Conservation (phyloP, 2,888 invertebrate species). For the Meteorus cinctellus region DNA sequence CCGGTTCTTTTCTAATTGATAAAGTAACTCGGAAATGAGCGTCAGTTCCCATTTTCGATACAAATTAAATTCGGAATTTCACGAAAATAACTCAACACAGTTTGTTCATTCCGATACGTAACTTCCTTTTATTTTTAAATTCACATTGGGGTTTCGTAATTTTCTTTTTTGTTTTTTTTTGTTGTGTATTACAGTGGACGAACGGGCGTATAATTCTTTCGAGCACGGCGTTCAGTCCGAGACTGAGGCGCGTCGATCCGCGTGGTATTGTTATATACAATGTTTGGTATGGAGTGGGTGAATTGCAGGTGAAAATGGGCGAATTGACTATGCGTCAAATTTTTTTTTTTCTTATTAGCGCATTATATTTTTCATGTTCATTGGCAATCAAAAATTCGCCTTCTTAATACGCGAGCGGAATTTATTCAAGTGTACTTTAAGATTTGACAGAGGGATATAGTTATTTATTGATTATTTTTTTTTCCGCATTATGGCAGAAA, state of each 20-base stretch:
- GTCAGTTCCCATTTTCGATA: conserved; percentile 68
- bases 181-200: background rate
- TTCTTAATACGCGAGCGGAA: background rate
- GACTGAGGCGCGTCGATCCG: conserved; percentile 3
- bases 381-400: background rate
- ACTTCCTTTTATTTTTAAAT: background rate
- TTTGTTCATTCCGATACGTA: background rate
- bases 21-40: conserved; percentile 74
- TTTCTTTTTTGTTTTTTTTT: background rate
- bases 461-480: no score
- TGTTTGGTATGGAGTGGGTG: background rate
- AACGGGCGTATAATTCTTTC: background rate
- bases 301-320: background rate
- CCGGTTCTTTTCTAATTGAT: conserved; percentile 74
- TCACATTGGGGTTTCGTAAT: background rate
- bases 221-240: background rate
- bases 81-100: background rate
- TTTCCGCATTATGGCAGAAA: no score
- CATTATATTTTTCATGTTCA: background rate
- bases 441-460: no score
- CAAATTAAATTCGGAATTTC: background rate
- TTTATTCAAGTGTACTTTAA: no score
- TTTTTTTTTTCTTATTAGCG: background rate
- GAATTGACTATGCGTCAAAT: background rate
- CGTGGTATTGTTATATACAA: background rate